These are phyloP conservation scores for Brachyistius frenatus DNA, from an alignment of 2,113 vertebrate species.

Conservation along the genomic window DNA sequence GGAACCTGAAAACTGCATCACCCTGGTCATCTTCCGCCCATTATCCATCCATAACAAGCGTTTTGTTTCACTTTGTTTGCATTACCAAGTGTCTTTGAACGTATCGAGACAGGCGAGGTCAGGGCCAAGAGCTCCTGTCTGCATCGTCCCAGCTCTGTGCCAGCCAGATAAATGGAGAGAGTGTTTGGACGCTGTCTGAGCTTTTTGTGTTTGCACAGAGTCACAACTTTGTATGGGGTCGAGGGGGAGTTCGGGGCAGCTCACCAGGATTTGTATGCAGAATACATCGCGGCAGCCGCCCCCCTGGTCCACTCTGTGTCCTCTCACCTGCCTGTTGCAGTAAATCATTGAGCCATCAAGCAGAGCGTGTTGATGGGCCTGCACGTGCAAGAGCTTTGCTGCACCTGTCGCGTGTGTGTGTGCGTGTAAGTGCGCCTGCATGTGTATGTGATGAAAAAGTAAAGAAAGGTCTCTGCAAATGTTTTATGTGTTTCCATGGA, in stretches of 20 bases:
- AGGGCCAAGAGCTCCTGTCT: constrained; percentile 75
- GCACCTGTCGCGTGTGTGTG: constrained; percentile 88
- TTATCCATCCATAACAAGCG: constrained; percentile 17
- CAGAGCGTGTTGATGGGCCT: constrained; percentile 91
- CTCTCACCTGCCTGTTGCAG: constrained; percentile 97
- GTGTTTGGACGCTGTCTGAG: constrained; percentile 76
- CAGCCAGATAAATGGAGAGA: constrained; percentile 64
- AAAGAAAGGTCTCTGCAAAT: constrained; percentile 40
- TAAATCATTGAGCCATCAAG: constrained; percentile 94
- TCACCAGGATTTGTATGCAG: constrained; percentile 89
- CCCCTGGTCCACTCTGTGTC: constrained; percentile 88
- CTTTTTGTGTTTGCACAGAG: constrained; percentile 80
- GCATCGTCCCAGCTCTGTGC: constrained; percentile 64
- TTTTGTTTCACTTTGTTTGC: constrained; percentile 52
- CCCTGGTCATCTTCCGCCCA: background rate
- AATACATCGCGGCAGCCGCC: constrained; percentile 81
- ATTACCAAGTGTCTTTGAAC: constrained; percentile 62
- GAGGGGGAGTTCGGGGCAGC: constrained; percentile 58
- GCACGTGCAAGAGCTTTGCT: constrained; percentile 91
- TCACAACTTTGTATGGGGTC: constrained; percentile 72
- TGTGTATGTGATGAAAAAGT: constrained; percentile 8
- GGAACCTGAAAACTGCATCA: background rate
- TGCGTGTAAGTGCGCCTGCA: background rate
- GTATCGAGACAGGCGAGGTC: constrained; percentile 64
- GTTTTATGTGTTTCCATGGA: constrained; percentile 17